Conservation (phyloP, 2,888 invertebrate genomes). For the Plagiodera versicolora region DNA sequence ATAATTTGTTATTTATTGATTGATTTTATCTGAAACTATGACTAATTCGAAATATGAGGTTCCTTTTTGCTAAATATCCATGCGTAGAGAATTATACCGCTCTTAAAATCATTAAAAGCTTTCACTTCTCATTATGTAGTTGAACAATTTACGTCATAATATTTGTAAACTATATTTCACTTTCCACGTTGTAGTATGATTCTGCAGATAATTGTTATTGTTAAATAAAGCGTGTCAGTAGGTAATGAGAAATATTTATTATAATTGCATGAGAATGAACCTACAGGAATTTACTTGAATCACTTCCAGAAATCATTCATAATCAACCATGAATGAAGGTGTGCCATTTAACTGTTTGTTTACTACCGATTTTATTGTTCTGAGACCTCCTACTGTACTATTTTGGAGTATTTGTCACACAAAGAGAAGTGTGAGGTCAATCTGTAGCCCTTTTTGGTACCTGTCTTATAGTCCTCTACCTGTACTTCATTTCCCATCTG, state of each 20-base stretch:
- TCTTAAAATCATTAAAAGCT: neutral
- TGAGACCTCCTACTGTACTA: neutral
- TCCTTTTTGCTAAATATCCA: neutral
- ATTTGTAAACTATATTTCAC: too few relatives aligned
- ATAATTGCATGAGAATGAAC: too few relatives aligned
- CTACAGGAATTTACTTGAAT: too few relatives aligned
- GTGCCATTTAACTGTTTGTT: neutral
- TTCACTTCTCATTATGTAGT: neutral
- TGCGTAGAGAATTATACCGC: neutral
- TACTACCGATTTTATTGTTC: neutral
- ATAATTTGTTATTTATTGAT: neutral
- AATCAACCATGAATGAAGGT: too few relatives aligned
- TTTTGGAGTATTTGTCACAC: neutral
- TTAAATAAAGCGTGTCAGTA: too few relatives aligned
- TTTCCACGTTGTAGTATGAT: too few relatives aligned
- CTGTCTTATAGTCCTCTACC: neutral
- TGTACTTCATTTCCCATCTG: neutral
- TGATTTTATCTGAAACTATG: neutral
- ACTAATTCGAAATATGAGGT: neutral
- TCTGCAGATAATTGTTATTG: too few relatives aligned
- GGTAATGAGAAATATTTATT: too few relatives aligned
- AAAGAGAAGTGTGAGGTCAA: neutral
- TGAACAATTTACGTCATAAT: too few relatives aligned
- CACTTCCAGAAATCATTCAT: too few relatives aligned
- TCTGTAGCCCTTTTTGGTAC: neutral